Conservation (phyloP, 2,797 vertebrate species). For the Thamnophis elegans region DNA sequence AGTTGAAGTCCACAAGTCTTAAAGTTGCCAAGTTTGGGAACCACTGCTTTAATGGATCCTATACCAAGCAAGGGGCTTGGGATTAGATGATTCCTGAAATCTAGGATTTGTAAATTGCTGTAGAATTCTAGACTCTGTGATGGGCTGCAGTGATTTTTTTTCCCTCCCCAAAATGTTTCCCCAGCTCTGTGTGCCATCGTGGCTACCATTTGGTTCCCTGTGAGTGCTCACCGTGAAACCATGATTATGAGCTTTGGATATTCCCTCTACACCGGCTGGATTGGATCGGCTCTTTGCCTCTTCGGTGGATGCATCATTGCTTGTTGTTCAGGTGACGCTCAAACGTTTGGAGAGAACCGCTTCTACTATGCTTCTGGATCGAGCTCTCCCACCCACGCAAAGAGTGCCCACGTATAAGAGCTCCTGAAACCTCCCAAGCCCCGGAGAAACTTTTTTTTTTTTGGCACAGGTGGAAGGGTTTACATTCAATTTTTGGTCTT, state of each 20-base stretch:
- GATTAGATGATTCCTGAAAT: background rate
- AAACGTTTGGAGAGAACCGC: slow-evolving; percentile 83
- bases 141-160: background rate
- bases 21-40: too few species aligned
- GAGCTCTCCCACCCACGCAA: slow-evolving; percentile 88
- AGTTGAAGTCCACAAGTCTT: too few species aligned
- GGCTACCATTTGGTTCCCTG: slow-evolving; percentile 94
- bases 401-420: slow-evolving; percentile 91
- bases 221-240: slow-evolving; percentile 84
- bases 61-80: background rate
- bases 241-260: slow-evolving; percentile 93
- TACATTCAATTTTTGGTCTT: slow-evolving; percentile 49
- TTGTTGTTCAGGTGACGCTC: slow-evolving; percentile 85
- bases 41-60: background rate
- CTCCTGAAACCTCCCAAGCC: slow-evolving; percentile 27
- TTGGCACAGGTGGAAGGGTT: slow-evolving; percentile 47
- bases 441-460: slow-evolving; percentile 34
- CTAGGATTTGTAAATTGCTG: rapidly evolving
- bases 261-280: slow-evolving; percentile 94
- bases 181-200: slow-evolving; percentile 86
- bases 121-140: rapidly evolving
- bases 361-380: slow-evolving; percentile 91
- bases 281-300: slow-evolving; percentile 85
- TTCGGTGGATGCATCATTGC: slow-evolving; percentile 84
- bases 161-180: slow-evolving; percentile 3